These are phyloP conservation scores for Xenentodon cancila DNA, from an alignment of 2,797 vertebrate species.

Conservation along the genomic window DNA sequence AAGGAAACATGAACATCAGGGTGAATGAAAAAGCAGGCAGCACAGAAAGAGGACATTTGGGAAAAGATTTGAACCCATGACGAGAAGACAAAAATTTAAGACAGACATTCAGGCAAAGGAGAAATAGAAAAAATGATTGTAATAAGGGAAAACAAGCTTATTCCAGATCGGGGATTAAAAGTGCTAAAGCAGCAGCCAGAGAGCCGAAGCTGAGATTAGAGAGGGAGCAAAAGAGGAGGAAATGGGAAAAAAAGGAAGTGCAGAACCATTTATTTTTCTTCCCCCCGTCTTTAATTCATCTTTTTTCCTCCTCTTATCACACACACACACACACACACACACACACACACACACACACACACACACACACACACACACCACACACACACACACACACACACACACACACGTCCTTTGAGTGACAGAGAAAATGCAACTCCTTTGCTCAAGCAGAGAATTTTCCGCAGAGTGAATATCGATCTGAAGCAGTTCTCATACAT, in stretches of 20 bases:
- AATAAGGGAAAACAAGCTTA: slow-evolving; percentile 52
- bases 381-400: slow-evolving; percentile 16
- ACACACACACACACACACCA: not conserved
- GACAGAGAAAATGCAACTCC: slow-evolving; percentile 11
- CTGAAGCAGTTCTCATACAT: slow-evolving; percentile 5
- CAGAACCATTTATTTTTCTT: slow-evolving; percentile 54
- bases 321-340: slow-evolving; percentile 16
- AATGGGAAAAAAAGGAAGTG: slow-evolving; percentile 57
- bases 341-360: slow-evolving; percentile 15
- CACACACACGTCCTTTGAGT: slow-evolving; percentile 6
- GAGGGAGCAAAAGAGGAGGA: slow-evolving; percentile 43
- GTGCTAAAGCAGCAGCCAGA: slow-evolving; percentile 54
- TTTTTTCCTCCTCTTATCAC: slow-evolving; percentile 50
- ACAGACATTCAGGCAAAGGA: slow-evolving; percentile 11
- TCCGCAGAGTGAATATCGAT: slow-evolving; percentile 11
- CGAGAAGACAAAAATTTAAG: slow-evolving; percentile 12
- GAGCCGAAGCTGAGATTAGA: slow-evolving; percentile 60
- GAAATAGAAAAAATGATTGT: slow-evolving; percentile 45
- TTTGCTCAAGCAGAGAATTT: slow-evolving; percentile 21
- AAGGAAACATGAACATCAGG: not conserved
- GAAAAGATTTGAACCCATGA: slow-evolving; percentile 3
- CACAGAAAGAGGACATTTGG: not conserved
- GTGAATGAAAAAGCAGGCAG: not conserved
- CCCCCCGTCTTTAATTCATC: slow-evolving; percentile 53
- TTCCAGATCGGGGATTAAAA: slow-evolving; percentile 43